Percentiles rank a stretch among this genome's conserved stretches.
Conservation (phyloP, 1,140 invertebrate species). For the Penaeus chinensis region DNA sequence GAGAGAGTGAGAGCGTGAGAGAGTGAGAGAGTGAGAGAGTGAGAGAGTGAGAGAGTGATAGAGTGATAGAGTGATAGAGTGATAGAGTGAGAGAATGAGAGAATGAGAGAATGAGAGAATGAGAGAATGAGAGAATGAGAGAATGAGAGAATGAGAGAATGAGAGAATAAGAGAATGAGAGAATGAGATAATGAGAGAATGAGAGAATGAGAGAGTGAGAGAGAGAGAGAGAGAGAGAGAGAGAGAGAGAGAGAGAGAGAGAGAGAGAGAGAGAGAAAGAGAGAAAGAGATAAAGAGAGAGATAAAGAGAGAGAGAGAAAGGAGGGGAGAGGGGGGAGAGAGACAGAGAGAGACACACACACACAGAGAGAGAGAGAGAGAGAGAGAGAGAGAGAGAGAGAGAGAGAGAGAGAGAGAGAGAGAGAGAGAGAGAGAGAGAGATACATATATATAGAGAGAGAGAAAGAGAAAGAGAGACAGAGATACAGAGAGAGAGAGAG, state of each 20-base stretch:
- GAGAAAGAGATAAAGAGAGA: constrained; percentile 10
- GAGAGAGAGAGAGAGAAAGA: background rate
- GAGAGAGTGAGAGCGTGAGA: no score
- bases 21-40: constrained; percentile 1
- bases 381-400: background rate
- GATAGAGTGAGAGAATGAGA: background rate
- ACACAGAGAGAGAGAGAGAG: background rate
- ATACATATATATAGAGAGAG: background rate
- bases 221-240: background rate
- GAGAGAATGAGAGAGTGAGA: no score
- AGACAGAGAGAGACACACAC: background rate
- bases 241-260: constrained; percentile 7
- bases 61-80: no score
- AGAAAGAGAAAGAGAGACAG: background rate
- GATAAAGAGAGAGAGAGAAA: no score
- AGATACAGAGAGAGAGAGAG: background rate
- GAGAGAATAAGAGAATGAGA: no score
- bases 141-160: no score
- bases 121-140: background rate
- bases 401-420: background rate
- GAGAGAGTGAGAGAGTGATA: constrained; percentile 13
- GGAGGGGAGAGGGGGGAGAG: background rate
- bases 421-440: background rate
- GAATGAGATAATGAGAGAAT: no score
- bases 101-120: constrained; percentile 9